A percentile compares a stretch with the other conserved stretches of the same genome.
phyloP scores from a whole-genome alignment of 2,113 vertebrate genomes.

The cat (Felis catus) region F.catus_Fca126_mat1.0 CM031418.1:69433501-69434000 shows the following conservation, averaged over 20 bases:
- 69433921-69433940: background rate
- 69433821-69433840: background rate
- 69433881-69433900: background rate
- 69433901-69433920: background rate
- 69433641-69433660: background rate
- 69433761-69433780: background rate
- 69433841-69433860: background rate
- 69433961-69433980: background rate
- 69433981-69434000: background rate
- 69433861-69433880: background rate
- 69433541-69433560: background rate
- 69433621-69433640: background rate
- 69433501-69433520: background rate
- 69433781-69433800: too few species aligned
- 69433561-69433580: background rate
- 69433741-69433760: background rate
- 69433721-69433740: background rate
- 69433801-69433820: background rate
- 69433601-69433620: background rate
- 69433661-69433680: background rate
- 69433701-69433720: background rate
- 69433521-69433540: background rate
- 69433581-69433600: background rate
- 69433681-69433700: background rate
- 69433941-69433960: fast-evolving